phyloP scores from a whole-genome alignment of 2,797 vertebrate species.

The Philypnodon macrostomus region DNA sequence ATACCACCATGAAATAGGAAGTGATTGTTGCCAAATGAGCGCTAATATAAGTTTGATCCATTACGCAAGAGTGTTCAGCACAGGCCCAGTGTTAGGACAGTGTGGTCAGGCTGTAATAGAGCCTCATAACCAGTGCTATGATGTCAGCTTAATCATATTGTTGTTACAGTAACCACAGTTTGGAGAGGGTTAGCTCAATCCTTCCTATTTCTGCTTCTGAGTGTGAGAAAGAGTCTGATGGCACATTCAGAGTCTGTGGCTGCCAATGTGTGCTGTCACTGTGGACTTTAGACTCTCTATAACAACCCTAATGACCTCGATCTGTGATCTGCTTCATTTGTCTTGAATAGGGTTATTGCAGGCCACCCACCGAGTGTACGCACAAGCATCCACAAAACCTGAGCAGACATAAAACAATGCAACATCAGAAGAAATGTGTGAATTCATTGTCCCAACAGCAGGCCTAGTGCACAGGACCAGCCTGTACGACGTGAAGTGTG shows the following conservation, averaged over 20 bases:
- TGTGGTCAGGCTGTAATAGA: constrained; percentile 60
- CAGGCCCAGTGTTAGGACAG: constrained; percentile 55
- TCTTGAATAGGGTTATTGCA: constrained; percentile 46
- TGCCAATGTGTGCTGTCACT: no score
- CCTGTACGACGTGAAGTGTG: constrained; percentile 50
- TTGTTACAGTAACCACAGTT: constrained; percentile 70
- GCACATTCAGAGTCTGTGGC: constrained; percentile 23
- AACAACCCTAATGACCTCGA: constrained; percentile 54
- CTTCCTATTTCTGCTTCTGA: constrained; percentile 56
- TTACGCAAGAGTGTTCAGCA: constrained; percentile 61
- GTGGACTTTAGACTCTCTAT: constrained; percentile 32
- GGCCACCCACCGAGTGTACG: constrained; percentile 53
- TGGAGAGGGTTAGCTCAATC: constrained; percentile 54
- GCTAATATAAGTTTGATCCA: constrained; percentile 53
- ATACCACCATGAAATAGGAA: constrained; percentile 39
- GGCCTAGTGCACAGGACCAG: constrained; percentile 45
- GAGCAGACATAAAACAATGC: constrained; percentile 39
- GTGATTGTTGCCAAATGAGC: constrained; percentile 42
- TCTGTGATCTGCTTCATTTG: constrained; percentile 35
- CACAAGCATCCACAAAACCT: constrained; percentile 39
- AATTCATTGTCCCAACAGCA: constrained; percentile 48
- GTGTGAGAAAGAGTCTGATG: constrained; percentile 65
- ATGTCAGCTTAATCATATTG: constrained; percentile 74
- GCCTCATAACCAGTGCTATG: constrained; percentile 69
- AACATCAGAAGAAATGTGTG: constrained; percentile 44